phyloP scores from a whole-genome alignment of 2,888 invertebrate genomes.

The Gastracanthus pulcherrimus region DNA sequence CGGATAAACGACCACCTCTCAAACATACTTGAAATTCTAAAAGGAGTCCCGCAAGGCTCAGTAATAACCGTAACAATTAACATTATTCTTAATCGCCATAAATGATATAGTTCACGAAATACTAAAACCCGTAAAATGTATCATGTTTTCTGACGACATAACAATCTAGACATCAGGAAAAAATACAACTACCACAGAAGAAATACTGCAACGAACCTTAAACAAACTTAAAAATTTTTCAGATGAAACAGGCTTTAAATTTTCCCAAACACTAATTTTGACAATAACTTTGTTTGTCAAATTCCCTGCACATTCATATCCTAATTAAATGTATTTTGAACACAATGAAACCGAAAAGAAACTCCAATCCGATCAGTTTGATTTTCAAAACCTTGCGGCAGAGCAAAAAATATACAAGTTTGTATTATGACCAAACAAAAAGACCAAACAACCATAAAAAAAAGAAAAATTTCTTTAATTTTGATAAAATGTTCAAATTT shows the following conservation, averaged over 20 bases:
- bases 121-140: conserved; percentile 35
- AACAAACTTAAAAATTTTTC: conserved; percentile 53
- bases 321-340: no score
- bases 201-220: conserved; percentile 51
- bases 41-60: conserved; percentile 58
- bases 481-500: no score
- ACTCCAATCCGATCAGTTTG: no score
- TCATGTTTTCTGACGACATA: conserved; percentile 57
- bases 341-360: no score
- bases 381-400: no score
- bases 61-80: conserved; percentile 57
- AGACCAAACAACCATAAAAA: no score
- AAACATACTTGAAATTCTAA: conserved; percentile 17
- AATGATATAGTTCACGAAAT: conserved; percentile 43
- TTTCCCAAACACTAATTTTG: conserved; percentile 53
- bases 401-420: no score
- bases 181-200: conserved; percentile 38
- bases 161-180: conserved; percentile 49
- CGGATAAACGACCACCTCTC: conserved; percentile 33
- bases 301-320: no score
- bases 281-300: no score
- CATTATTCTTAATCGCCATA: conserved; percentile 57
- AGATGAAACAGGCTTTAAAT: conserved; percentile 54
- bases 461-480: no score
- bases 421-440: no score